Base-by-base conservation (phyloP, 2,888 invertebrate genomes). In the Scaptomyza cyrtandrae region DNA sequence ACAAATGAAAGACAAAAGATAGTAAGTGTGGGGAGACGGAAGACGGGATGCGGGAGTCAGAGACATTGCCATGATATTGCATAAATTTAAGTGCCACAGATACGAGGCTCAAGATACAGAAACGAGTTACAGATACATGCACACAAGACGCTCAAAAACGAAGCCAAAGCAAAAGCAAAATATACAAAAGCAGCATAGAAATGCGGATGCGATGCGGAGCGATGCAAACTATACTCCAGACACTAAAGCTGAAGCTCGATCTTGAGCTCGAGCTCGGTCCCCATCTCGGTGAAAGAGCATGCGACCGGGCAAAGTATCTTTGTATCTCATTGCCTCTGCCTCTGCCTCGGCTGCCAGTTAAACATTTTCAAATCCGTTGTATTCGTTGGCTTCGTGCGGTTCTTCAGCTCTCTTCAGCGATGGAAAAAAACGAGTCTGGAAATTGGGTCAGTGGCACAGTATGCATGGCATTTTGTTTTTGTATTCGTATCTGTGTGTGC, bases 371-470 rank as follows among this genome's bases (percentile, higher is more conserved):
- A 82, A 82, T 80, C 82, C 80, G 82, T 56, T 85, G 78, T 65
- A 72, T 60, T 16, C 41, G 41, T 41, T 41, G 41, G 59, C 74
- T 75, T 77, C 72, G 71, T 78, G 82, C 61, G 84, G 84, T 82
- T 81, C 75, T 80, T 43, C 61, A 54, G 56, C 54, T 46, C 39
- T 50, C 50, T 50, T 39, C 39, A 33, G 53, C 43, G 27, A 27
- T 55, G 63, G 59, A 75, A 77, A 63, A 78, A 86, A 86, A 87
- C 87, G 74, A 87, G 86, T 82, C 78, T 80, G 75, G 71, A 82
- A 87, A 87, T 80, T 86, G 76, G 86, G 86, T 86, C 86, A 86
- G 86, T 86, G 87, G 86, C 86, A 86, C 86, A 86, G 79, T 85
- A 85, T 86, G 82, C 84, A 82, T 80, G 86, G 83, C 80, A 83